Percentiles rank a stretch among this genome's conserved stretches.
These are phyloP conservation scores for Ecliptopera silaceata DNA, from an alignment of 2,888 invertebrate species.

Conservation along the genomic window DNA sequence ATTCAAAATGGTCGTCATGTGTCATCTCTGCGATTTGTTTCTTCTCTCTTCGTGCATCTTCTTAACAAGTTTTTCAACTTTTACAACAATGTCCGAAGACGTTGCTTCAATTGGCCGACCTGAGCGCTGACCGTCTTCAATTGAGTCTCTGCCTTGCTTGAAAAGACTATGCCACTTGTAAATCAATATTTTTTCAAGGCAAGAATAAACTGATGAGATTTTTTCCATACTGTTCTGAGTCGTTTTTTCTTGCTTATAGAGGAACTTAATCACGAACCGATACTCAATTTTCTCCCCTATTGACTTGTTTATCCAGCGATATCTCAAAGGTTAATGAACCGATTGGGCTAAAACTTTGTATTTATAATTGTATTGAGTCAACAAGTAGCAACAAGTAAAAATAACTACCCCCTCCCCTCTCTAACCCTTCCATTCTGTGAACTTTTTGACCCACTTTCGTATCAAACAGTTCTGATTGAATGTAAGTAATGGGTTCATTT, in stretches of 20 bases:
- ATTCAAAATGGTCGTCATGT: too few species aligned
- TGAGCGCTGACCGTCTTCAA: slow-evolving; percentile 36
- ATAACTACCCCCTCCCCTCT: neutral
- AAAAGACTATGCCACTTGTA: slow-evolving; percentile 39
- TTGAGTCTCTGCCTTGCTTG: slow-evolving; percentile 37
- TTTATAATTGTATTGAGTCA: neutral
- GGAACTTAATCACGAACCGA: slow-evolving; percentile 3
- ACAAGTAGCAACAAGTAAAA: neutral
- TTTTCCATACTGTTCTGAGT: neutral
- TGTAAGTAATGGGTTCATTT: too few species aligned
- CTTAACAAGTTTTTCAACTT: slow-evolving; percentile 24
- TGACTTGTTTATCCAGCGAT: neutral
- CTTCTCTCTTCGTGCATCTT: too few species aligned
- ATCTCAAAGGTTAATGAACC: neutral
- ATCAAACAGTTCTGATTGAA: too few species aligned
- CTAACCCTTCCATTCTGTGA: too few species aligned
- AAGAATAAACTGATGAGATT: slow-evolving; percentile 2
- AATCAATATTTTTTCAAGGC: slow-evolving; percentile 35
- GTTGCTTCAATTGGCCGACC: slow-evolving; percentile 17
- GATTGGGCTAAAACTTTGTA: neutral
- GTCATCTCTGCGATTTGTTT: too few species aligned
- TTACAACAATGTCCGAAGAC: slow-evolving; percentile 8
- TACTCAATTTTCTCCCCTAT: slow-evolving; percentile 3
- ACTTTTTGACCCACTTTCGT: neutral
- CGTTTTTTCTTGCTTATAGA: slow-evolving; percentile 4